phyloP scores from a whole-genome alignment of 2,797 vertebrate genomes.

The Paedocypris micromegethes region DNA sequence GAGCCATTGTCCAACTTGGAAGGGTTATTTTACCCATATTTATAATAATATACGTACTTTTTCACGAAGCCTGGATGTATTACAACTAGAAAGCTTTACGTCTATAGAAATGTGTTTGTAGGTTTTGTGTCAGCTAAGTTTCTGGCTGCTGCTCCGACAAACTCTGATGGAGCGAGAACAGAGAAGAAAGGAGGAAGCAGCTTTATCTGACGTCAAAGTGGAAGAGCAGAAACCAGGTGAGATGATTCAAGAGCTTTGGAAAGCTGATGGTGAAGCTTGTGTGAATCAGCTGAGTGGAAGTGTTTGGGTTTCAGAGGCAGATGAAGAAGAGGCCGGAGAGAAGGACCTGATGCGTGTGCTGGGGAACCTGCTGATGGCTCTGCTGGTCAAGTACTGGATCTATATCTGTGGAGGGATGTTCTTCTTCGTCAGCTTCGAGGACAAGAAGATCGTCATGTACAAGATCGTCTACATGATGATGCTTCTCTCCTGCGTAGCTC shows the following conservation, averaged over 20 bases:
- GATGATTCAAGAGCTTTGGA: neutral
- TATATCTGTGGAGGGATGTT: constrained; percentile 98
- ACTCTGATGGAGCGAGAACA: constrained; percentile 86
- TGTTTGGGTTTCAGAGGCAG: constrained; percentile 58
- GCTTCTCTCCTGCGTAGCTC: constrained; percentile 90
- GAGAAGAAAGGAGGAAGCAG: constrained; percentile 68
- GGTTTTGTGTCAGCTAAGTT: constrained; percentile 91
- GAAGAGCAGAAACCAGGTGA: constrained; percentile 82
- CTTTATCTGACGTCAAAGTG: constrained; percentile 83
- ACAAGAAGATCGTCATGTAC: constrained; percentile 87
- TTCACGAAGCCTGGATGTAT: too few species aligned
- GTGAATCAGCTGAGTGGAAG: too few species aligned
- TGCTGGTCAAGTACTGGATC: constrained; percentile 98
- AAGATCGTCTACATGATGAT: constrained; percentile 99
- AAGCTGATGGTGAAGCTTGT: too few species aligned
- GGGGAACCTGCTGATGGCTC: constrained; percentile 86
- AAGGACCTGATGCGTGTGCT: constrained; percentile 91
- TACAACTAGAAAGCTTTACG: too few species aligned
- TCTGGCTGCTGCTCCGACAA: constrained; percentile 95
- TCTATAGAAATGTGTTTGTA: constrained; percentile 51
- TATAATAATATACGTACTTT: too few species aligned
- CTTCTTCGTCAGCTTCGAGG: constrained; percentile 98
- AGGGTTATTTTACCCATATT: too few species aligned
- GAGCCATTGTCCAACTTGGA: too few species aligned
- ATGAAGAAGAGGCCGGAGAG: constrained; percentile 67